Evolutionary conservation across 2,888 invertebrate species (phyloP), one percentile per base, ranked within the genome.

Genomic region (Dasypolia templi): DNA sequence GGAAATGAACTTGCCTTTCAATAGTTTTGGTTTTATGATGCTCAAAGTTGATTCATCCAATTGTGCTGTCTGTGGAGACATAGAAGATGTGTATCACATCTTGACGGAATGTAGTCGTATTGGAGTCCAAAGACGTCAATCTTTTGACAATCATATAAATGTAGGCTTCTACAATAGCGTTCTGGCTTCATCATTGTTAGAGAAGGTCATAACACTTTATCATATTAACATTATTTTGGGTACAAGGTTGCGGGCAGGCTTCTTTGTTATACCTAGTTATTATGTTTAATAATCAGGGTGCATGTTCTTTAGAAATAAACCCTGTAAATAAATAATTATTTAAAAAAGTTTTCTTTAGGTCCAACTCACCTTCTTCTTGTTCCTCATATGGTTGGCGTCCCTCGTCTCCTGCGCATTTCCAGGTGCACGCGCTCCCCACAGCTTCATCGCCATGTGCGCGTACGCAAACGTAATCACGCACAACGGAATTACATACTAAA

Each of bases 391-490:
- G 72, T 97, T 97, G n/a, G 98, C 97, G 88, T 98, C 98, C 39
- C 98, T 96, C 22, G 97, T 97, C 91, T 98, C 97, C 88, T 98
- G 97, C 0, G 98, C 98, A 89, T 98, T 98, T 9, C 98, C 98
- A 0, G 98, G 98, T 1, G 98, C 97, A 63, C 97, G 96, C 6
- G 98, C 97, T 5, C 98, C 98, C 98, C 98, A 98, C 46, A 99
- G 95, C 85, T 97, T 97, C 88, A 97, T 96, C 0, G 98, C 98
- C 97, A 99, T 98, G 89, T 98, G 96, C 61, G 97, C 97, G 93
- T 99, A 99, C 22, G 98, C 98, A 89, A 97, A 98, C 68, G 98
- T 97, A 88, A 99, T 98, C 84, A 99, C 97, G 85, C 97, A 97
- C 83, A 99, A 96, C 0, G 99, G 99, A 61, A 98, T 97, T 84